Base-by-base conservation (phyloP, 2,797 vertebrate species). In the Propithecus perrieri region DNA sequence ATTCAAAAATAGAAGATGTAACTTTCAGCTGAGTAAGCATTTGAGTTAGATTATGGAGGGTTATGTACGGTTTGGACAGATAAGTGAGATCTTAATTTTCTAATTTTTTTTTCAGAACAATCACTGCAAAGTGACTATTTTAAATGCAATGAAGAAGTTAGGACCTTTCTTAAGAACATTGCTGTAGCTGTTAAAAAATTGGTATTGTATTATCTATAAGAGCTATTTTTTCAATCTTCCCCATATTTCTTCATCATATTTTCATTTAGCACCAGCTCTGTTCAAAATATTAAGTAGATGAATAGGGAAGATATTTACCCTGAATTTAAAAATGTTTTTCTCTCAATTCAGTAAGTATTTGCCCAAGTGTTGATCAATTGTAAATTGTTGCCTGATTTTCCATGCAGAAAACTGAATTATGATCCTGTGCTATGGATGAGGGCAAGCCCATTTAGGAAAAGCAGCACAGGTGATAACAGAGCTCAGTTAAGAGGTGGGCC, bases 181-280 rank as follows among this genome's bases (percentile, higher is more conserved):
- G 95, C 98, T 13, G 75, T 98, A 50, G 98, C 99, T 35, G 95
- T 99, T 96, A 99, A 98, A 67, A 98, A 99, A 81, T 81, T 99
- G 98, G 99, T 99, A 98, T 76, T 53, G 89, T 96, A 91, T 97
- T 94, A 79, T 85, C 67, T 87, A 57, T 79, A 93, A 76, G 18
- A 95, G 26, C 59, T 95, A 46, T 33, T 76, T 74, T 61, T 38
- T 38, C 38, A 38, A 38, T 38, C 38, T 38, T 38, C 38, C 38
- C 38, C 3, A 38, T 38, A 38, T 38, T 38, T 38, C 38, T 85
- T 69, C 33, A 78, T 84, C n/a, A 89, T 15, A 71, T 65, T 86
- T 95, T 84, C 93, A 92, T 43, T 96, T 91, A 89, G 53, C 7
- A 65, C 35, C 28, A 86, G 11, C 8, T 94, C 38, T 80, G 35